Evolutionary conservation across 1,140 invertebrate genomes (phyloP), one percentile per base, ranked within the genome.

Genomic region (Achroia grisella): DNA sequence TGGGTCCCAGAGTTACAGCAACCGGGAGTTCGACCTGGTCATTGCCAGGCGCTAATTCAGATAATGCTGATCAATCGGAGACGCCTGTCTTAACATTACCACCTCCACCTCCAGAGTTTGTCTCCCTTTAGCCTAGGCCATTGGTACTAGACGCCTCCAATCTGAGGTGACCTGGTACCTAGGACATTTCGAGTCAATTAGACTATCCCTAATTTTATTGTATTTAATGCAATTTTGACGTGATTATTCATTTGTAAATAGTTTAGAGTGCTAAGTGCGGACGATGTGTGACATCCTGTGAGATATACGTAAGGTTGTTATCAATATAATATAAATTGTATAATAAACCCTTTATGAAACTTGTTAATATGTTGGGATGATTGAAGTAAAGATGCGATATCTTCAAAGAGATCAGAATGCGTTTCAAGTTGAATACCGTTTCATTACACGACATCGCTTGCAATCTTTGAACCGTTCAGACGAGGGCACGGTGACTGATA

Each of bases 1-100:
- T 97, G 91, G 95, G 95, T 0, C 93, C 93, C 15, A 88, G 95
- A 58, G 93, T 95, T 8, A 96, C 95, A 4, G 94, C 94, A 1
- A 93, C 93, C 53, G 95, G 94, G 23, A 91, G 90, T 62, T 96
- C 94, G 8, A 94, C 91, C 1, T 90, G 95, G 52, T 95, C 94
- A 10, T 75, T 96, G 48, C 92, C 92, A 23, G 93, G 93, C 61
- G 88, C 87, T 0, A 79, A 61, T 48, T 52, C 63, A 4, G 81
- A 82, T 12, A 72, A 71, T 11, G 42, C 64, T 2, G 76, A 79
- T 39, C 37, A 49, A 12, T 73, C 71, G 31, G 78, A 80, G 23
- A 81, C 81, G 13, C 76, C 81, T 17, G 77, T 82, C 1, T 47
- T 82, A 4, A 76, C 71, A 15, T 40, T 85, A 48, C 81, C 78